These are phyloP conservation scores for Nemoura dubitans DNA, from an alignment of 2,888 invertebrate species.

Conservation along the genomic window DNA sequence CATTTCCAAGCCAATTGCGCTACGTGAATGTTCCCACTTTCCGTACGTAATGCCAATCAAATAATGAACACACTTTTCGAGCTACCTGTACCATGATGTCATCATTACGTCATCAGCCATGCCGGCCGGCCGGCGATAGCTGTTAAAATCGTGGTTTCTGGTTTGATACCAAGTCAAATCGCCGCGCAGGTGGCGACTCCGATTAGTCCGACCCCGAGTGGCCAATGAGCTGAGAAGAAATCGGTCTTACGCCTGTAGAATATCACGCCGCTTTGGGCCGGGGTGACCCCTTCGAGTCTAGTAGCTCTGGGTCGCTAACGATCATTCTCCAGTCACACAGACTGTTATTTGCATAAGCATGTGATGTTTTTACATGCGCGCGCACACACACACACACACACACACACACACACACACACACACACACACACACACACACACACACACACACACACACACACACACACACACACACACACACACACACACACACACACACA, in stretches of 20 bases:
- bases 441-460: no score
- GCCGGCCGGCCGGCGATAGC: conserved; percentile 3
- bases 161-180: not conserved
- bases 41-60: not conserved
- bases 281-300: no score
- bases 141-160: not conserved
- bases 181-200: not conserved
- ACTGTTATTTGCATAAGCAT: not conserved
- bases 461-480: no score
- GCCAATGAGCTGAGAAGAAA: not conserved
- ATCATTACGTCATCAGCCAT: conserved; percentile 4
- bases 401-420: no score
- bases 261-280: no score
- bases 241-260: not conserved
- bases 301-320: not conserved
- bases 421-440: no score
- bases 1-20: not conserved
- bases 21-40: no score
- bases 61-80: not conserved
- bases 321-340: not conserved
- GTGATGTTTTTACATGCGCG: conserved; percentile 1
- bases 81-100: not conserved
- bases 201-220: not conserved
- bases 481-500: no score
- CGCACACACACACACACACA: no score